Base-by-base conservation (phyloP, 2,113 vertebrate species). In the Gopherus flavomarginatus region DNA sequence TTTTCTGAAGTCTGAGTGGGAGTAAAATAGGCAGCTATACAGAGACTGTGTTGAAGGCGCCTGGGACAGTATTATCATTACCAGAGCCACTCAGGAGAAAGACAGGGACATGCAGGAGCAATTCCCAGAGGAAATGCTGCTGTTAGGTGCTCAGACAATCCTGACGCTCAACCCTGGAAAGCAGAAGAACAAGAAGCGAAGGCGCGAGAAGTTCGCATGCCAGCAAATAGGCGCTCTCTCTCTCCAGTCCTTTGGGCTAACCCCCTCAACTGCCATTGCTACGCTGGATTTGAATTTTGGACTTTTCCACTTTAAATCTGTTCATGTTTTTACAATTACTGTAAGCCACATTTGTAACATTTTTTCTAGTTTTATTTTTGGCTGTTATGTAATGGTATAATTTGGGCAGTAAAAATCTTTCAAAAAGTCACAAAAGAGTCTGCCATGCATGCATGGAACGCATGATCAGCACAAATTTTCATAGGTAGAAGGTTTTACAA, bases 221-320 rank as follows among this genome's bases (percentile, higher is more conserved):
- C 29, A 62, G 13, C 14, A 6, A 62, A 62, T 13, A 35, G 59
- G 13, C 13, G 5, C 42, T 29, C 29, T 29, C 14, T 35, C 53
- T 13, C 59, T 35, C 35, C 13, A 4, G 24, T 69, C 35, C 62
- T 69, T 35, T n/a, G 7, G 17, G 35, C 62, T 35, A 69, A n/a
- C 16, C 7, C 8, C 3, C 27, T 27, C 47, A 11, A 2, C 8
- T 2, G 3, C 62, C 31, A 8, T 8, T 2, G 16, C 62, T 35
- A 3, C 31, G 19, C 31, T 65, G 14, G 17, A 5, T 35, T n/a
- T 65, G 35, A 69, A 69, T 35, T 69, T n/a, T 69, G 35, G 31
- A 69, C 62, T 69, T 69, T 65, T n/a, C 16, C 62, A n/a, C 31
- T 19, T 69, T n/a, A 69, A 69, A n/a, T 35, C 16, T 8, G 62